phyloP scores from a whole-genome alignment of 2,113 vertebrate genomes.

The Litocranius walleri region DNA sequence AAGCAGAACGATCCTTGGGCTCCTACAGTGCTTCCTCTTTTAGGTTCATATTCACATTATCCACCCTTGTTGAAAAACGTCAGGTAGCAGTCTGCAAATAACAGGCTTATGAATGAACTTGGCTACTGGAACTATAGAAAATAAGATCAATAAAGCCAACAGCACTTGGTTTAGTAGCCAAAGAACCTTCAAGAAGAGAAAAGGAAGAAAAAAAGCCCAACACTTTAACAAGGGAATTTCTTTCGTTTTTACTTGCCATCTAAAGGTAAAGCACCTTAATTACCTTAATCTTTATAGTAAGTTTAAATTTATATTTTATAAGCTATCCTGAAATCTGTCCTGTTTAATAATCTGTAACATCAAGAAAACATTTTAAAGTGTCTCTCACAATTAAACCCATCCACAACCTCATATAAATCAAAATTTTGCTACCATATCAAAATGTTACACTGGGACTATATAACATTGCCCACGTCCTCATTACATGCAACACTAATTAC shows the following conservation, averaged over 20 bases:
- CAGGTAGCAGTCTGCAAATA: conserved; percentile 36
- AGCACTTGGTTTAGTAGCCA: neutral
- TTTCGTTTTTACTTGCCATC: conserved; percentile 52
- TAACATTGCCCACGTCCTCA: conserved; percentile 84
- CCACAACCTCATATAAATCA: conserved; percentile 84
- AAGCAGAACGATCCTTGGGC: conserved; percentile 35
- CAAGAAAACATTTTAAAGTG: conserved; percentile 82
- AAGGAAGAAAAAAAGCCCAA: neutral
- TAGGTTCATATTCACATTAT: conserved; percentile 36
- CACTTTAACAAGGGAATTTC: conserved; percentile 19
- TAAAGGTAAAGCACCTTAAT: conserved; percentile 53
- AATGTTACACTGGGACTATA: conserved; percentile 83
- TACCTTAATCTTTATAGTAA: conserved; percentile 67
- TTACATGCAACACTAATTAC: conserved; percentile 91
- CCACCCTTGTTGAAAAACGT: conserved; percentile 45
- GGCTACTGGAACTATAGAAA: neutral
- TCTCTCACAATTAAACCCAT: conserved; percentile 84
- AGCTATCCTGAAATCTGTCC: conserved; percentile 76
- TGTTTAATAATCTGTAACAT: conserved; percentile 83
- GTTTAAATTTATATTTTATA: conserved; percentile 76
- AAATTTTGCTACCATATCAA: conserved; percentile 88
- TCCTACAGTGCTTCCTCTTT: conserved; percentile 13
- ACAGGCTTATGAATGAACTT: neutral
- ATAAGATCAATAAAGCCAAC: conserved; percentile 45
- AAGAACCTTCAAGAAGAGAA: conserved; percentile 19